Conservation (phyloP, 1,140 invertebrate genomes). For the Bombus picipes region DNA sequence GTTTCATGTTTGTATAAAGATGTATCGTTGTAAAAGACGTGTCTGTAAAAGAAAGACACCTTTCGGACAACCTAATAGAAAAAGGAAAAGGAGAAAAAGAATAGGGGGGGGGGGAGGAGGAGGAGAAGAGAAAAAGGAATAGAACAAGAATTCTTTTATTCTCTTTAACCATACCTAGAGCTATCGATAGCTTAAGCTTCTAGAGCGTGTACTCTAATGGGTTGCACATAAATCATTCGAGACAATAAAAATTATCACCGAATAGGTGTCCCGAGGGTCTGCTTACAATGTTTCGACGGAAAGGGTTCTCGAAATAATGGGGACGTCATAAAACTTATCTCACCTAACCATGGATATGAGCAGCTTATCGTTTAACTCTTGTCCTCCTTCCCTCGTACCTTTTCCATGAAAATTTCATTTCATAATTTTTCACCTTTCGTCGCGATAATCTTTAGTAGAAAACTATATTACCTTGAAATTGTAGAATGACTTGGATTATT, state of each 20-base stretch:
- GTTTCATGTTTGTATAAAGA: too few relatives aligned
- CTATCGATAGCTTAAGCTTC: neutral
- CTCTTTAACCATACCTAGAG: neutral
- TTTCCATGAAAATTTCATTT: neutral
- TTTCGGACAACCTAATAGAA: too few relatives aligned
- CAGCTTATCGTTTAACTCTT: conserved; percentile 22
- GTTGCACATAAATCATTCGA: conserved; percentile 6
- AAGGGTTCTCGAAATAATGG: conserved; percentile 33
- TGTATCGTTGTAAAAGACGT: too few relatives aligned
- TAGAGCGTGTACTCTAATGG: conserved; percentile 2
- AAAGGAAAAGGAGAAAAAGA: neutral
- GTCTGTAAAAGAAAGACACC: too few relatives aligned
- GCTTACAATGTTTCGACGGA: neutral
- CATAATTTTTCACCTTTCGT: conserved; percentile 11
- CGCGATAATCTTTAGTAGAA: neutral
- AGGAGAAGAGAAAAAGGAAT: neutral
- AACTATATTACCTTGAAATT: too few relatives aligned
- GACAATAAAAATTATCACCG: conserved; percentile 46
- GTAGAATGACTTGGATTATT: too few relatives aligned
- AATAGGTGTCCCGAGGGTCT: neutral
- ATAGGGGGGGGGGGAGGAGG: too few relatives aligned
- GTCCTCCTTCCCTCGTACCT: neutral
- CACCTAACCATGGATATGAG: neutral
- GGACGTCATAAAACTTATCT: conserved; percentile 49
- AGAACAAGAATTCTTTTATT: neutral